Conservation (phyloP, 2,888 invertebrate genomes). For the Stegophylla sp. region DNA sequence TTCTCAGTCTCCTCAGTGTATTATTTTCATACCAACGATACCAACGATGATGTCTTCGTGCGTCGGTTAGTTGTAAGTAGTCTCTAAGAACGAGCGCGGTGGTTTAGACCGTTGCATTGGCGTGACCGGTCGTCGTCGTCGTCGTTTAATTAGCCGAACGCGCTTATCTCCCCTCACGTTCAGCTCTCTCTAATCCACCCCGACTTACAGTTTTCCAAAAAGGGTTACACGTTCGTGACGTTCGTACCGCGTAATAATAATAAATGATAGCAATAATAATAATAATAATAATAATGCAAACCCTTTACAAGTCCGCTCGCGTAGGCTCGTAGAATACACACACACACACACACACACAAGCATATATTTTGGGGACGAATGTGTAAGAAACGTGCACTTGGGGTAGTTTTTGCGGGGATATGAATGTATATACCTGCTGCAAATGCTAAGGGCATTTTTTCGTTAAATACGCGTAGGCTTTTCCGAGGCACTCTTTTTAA, state of each 20-base stretch:
- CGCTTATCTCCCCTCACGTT: background rate
- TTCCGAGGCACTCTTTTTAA: too few species aligned
- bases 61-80: background rate
- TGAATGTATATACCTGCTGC: background rate
- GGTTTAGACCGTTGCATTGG: too few species aligned
- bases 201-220: background rate
- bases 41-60: background rate
- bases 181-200: too few species aligned
- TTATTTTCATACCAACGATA: too few species aligned
- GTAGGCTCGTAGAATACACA: background rate
- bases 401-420: background rate
- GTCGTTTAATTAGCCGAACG: conserved; percentile 19
- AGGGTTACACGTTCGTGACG: background rate
- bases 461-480: too few species aligned
- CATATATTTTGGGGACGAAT: background rate
- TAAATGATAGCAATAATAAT: too few species aligned
- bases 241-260: background rate
- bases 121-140: background rate
- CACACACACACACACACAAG: background rate
- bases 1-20: too few species aligned
- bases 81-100: background rate
- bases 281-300: background rate
- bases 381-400: conserved; percentile 3
- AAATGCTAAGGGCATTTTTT: too few species aligned
- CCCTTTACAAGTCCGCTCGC: conserved; percentile 27